Evolutionary conservation across 2,888 invertebrate genomes (phyloP), one percentile per base, ranked within the genome.

Genomic region (Cheilosia vulpina): DNA sequence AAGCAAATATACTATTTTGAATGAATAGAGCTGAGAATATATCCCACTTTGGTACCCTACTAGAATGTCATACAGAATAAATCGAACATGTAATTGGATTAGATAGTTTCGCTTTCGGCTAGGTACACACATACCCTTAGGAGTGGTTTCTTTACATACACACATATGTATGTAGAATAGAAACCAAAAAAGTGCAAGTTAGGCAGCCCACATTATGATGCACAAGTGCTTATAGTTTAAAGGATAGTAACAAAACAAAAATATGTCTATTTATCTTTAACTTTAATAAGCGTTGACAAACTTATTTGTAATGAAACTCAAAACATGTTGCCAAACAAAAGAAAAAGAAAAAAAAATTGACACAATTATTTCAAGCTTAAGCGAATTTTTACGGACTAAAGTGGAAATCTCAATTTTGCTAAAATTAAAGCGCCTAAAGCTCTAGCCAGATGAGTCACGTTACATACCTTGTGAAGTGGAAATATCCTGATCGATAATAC

Each of bases 111-210:
- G 66, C 17, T 63, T 47, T 77, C 60, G 50, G 45, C 27, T 38
- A 38, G 38, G 38, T 41, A 55, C 34, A 55, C 65, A 47, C 43
- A 47, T 50, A 62, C 62, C 68, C 62, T 75, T 47, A 55, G 55
- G 57, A 24, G 43, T 57, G 65, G 63, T 69, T 76, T 47, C 21
- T 27, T 62, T 62, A 76, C 66, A 80, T 55, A 80, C 63, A 62
- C 57, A 63, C 57, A 63, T 76, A 76, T 82, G 62, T 82, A 81
- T 62, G 47, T 50, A 66, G 78, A 83, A 78, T 50, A 66, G 82
- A 83, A 78, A 78, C 82, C 82, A 78, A 83, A 62, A 66, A 83
- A 83, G 82, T 83, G 78, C 66, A 62, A 55, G 19, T 43, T 43
- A 60, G 55, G 69, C 55, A 24, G 63, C 50, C 34, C 38, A 38